Evolutionary conservation across 2,113 vertebrate genomes (phyloP), one percentile per base, ranked within the genome.

Genomic region (Oryzias javanicus): DNA sequence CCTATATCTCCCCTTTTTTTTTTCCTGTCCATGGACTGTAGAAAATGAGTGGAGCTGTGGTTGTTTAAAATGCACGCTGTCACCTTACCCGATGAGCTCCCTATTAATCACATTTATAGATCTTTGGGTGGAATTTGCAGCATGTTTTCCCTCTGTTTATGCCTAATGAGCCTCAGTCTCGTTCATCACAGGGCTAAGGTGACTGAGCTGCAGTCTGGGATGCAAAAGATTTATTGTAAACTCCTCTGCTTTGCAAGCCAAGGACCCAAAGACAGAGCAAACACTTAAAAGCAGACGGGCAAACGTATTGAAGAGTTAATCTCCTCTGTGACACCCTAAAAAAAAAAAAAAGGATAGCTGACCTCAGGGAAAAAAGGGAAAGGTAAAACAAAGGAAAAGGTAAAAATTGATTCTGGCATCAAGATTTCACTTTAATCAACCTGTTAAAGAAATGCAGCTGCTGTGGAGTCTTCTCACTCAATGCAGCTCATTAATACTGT

Each of bases 161-260:
- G 74, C 64, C 65, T 59, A 71, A 55, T 72, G 58, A 83, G 67
- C 62, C 83, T 45, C 64, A 29, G 60, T 64, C 35, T 66, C 72
- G 76, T 78, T 71, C 70, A 77, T 80, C 79, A 80, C 78, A 55
- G 25, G 25, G 64, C 69, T 70, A 84, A 86, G 82, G 85, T 86
- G 79, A 82, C 81, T 79, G 71, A 77, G 74, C 71, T 65, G 63
- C 59, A 60, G 73, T 54, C 50, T 48, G 58, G 60, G 56, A 19
- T 47, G 46, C 46, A 12, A 47, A 18, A 47, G 46, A 47, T 47
- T 47, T 47, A 47, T 47, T 10, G 46, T 47, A 18, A 47, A 19
- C 46, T 55, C 44, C 48, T 55, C 55, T 52, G 47, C n/a, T 65
- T 42, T 64, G 18, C 2, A 24, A 44, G 22, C 4, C 41, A 42